phyloP scores from a whole-genome alignment of 2,113 vertebrate genomes.

The Gambusia affinis region DNA sequence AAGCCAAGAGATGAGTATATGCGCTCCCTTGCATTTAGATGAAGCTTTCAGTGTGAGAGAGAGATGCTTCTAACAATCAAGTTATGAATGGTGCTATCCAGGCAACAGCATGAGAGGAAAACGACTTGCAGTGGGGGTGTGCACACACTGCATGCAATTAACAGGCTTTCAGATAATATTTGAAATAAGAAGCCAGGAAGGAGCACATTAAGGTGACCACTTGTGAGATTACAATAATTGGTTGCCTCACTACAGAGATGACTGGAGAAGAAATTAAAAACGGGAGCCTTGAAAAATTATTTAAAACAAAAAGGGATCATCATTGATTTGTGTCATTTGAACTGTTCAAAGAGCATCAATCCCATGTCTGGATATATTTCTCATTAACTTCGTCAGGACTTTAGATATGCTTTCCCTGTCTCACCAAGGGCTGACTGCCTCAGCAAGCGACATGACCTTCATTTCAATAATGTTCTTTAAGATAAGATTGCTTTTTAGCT shows the following conservation, averaged over 20 bases:
- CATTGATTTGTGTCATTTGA: conserved; percentile 44
- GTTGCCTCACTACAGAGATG: conserved; percentile 35
- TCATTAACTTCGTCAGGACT: conserved; percentile 28
- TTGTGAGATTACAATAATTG: conserved; percentile 61
- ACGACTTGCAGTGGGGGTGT: conserved; percentile 28
- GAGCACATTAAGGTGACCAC: conserved; percentile 40
- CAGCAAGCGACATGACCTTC: conserved; percentile 41
- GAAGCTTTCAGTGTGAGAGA: conserved; percentile 13
- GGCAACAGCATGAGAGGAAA: conserved; percentile 29
- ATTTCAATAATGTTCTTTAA: conserved; percentile 61
- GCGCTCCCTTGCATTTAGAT: conserved; percentile 1
- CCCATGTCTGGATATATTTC: conserved; percentile 25
- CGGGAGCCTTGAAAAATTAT: conserved; percentile 27
- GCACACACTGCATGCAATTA: conserved; percentile 59
- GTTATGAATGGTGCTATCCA: conserved; percentile 50
- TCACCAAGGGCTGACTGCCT: conserved; percentile 13
- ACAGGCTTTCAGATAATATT: conserved; percentile 65
- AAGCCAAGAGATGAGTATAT: conserved; percentile 23
- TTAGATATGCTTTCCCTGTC: conserved; percentile 5
- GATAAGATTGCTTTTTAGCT: conserved; percentile 62
- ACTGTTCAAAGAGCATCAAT: conserved; percentile 25
- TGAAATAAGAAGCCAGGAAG: conserved; percentile 53
- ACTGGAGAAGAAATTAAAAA: conserved; percentile 38
- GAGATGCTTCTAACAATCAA: conserved; percentile 61
- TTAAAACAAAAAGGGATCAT: conserved; percentile 47